Base-by-base conservation (phyloP, 1,140 invertebrate genomes). In the Cotesia typhae region DNA sequence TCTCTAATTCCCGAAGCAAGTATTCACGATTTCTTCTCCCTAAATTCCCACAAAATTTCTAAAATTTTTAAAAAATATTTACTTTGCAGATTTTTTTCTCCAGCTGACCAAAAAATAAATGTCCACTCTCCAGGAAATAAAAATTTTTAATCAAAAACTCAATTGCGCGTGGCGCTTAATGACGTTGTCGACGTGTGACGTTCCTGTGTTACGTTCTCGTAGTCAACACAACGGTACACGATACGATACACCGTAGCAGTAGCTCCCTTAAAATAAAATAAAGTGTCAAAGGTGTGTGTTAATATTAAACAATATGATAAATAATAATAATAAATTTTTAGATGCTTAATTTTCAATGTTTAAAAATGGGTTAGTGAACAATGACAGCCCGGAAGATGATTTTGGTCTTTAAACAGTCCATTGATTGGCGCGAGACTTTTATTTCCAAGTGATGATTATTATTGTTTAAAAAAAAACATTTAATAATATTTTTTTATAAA, bases 141-240 rank as follows among this genome's bases (percentile, higher is more conserved):
- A 28, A 2, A 2, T 28, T 28, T 28, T 28, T 28, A 1, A 1
- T 3, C 1, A 28, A 28, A 28, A 28, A 28, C 1, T 2, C 1
- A 3, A 5, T 6, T 28, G 57, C 7, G 5, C 17, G 57, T 59
- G 57, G 57, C 20, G 9, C 57, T 5, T 10, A 20, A 10, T 17
- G 7, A 12, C 36, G 65, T 68, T 67, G 73, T 65, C 47, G 66
- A 53, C 12, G 37, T 9, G 28, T 10, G 60, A 74, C 74, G 75
- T 37, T 71, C 74, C 76, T 79, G 76, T 76, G 74, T 75, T 75
- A 73, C 71, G 61, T 67, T 53, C 64, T 69, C 71, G 73, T 78
- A 77, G 76, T 79, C 71, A 77, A 79, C 74, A 77, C 76, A 76
- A 77, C 71, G 70, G 41, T 28, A 73, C 61, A 12, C 63, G 55